These are phyloP conservation scores for Drosophila kikkawai DNA, from an alignment of 1,140 invertebrate species.

Conservation along the genomic window DNA sequence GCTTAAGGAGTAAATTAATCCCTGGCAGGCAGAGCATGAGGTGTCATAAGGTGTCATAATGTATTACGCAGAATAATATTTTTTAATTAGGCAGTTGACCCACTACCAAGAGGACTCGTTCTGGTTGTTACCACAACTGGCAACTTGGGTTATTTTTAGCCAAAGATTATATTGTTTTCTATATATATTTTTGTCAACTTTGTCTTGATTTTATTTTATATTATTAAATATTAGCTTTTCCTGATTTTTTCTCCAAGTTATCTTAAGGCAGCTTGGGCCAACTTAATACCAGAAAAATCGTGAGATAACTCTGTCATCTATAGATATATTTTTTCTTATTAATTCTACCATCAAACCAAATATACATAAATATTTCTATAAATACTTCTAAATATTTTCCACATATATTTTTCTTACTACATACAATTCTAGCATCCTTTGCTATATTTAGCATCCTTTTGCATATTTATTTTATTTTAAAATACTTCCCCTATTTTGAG, in stretches of 20 bases:
- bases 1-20: background rate
- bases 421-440: background rate
- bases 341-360: background rate
- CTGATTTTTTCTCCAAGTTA: too few relatives aligned
- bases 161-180: background rate
- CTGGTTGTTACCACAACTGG: background rate
- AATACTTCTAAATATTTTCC: background rate
- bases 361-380: background rate
- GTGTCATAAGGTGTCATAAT: slow-evolving; percentile 14
- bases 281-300: background rate
- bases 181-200: background rate
- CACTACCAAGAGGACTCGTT: slow-evolving; percentile 33
- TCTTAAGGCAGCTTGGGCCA: too few relatives aligned
- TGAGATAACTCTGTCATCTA: background rate
- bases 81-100: slow-evolving; percentile 80
- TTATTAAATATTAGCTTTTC: too few relatives aligned
- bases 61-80: slow-evolving; percentile 43
- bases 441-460: too few relatives aligned
- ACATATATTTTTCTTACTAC: background rate
- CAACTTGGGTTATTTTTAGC: background rate
- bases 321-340: background rate
- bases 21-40: background rate
- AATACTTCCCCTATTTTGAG: background rate
- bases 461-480: background rate
- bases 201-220: too few relatives aligned